phyloP scores from a whole-genome alignment of 2,797 vertebrate species.

The Phylloscopus collybita region DNA sequence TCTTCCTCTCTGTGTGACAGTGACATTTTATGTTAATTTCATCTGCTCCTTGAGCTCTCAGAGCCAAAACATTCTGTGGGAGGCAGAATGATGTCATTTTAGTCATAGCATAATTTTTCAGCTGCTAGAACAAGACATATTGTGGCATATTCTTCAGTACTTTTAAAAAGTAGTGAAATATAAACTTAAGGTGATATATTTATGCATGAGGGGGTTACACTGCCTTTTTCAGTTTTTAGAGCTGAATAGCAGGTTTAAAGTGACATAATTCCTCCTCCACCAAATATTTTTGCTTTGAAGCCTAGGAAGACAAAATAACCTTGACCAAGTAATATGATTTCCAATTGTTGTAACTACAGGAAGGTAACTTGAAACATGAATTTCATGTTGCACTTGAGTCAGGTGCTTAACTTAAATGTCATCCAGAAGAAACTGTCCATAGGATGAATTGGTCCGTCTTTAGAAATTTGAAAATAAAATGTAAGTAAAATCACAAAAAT shows the following conservation, averaged over 20 bases:
- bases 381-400: not conserved
- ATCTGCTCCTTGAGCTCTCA: slow-evolving; percentile 73
- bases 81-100: slow-evolving; percentile 80
- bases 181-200: slow-evolving; percentile 77
- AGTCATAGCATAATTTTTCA: slow-evolving; percentile 80
- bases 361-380: not conserved
- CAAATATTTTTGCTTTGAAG: slow-evolving; percentile 51
- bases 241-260: slow-evolving; percentile 56
- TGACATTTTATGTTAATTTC: slow-evolving; percentile 80
- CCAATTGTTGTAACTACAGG: not conserved
- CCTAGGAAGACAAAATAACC: slow-evolving; percentile 6
- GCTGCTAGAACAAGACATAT: slow-evolving; percentile 80
- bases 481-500: not conserved
- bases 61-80: slow-evolving; percentile 77
- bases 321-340: slow-evolving; percentile 3
- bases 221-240: slow-evolving; percentile 68
- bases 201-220: slow-evolving; percentile 67
- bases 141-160: slow-evolving; percentile 79
- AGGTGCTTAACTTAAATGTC: not conserved
- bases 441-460: not conserved
- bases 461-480: slow-evolving; percentile 15
- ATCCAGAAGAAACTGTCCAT: not conserved
- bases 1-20: slow-evolving; percentile 68
- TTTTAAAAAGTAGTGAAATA: slow-evolving; percentile 76
- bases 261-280: slow-evolving; percentile 51